Base-by-base conservation (phyloP, 2,888 invertebrate genomes). In the Microctonus hyperodae region DNA sequence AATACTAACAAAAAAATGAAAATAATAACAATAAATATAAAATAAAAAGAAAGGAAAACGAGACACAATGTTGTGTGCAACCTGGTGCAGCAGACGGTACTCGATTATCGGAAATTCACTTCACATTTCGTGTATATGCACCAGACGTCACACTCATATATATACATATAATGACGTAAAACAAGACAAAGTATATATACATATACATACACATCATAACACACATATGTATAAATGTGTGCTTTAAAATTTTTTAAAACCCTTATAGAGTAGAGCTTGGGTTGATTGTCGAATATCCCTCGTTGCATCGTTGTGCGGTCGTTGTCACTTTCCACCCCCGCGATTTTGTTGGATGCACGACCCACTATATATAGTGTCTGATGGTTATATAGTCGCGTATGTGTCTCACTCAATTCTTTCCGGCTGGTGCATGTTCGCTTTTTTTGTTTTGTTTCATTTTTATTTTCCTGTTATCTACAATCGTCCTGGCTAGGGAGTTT, bases 41-140 rank as follows among this genome's bases (percentile, higher is more conserved):
- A 22, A 58, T 35, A 58, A 37, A 51, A 44, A 28, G 22, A 20
- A 13, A 56, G 31, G 31, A 16, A 33, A 28, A 62, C 1, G 51
- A 23, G n/a, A n/a, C n/a, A n/a, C n/a, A n/a, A n/a, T n/a, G n/a
- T n/a, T 16, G 40, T 25, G 57, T 51, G 51, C 37, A 57, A 48
- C 16, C 16, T 20, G 67, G 50, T 63, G 63, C 58, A 67, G 44
- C 59, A 69, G 63, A 55, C 51, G 62, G 64, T 62, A 63, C 58
- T 69, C 67, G 69, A 64, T 69, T 69, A 69, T 69, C 58, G 67
- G 65, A 67, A 65, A 67, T 67, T 67, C 67, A 51, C 50, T 55
- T 58, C 28, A 55, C 62, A 20, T 61, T 35, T 33, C 51, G 50
- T 61, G 23, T 53, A 59, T 64, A 58, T 51, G 62, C 48, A 55